These are phyloP conservation scores for Epistrophe grossulariae DNA, from an alignment of 2,888 invertebrate species.

Conservation along the genomic window DNA sequence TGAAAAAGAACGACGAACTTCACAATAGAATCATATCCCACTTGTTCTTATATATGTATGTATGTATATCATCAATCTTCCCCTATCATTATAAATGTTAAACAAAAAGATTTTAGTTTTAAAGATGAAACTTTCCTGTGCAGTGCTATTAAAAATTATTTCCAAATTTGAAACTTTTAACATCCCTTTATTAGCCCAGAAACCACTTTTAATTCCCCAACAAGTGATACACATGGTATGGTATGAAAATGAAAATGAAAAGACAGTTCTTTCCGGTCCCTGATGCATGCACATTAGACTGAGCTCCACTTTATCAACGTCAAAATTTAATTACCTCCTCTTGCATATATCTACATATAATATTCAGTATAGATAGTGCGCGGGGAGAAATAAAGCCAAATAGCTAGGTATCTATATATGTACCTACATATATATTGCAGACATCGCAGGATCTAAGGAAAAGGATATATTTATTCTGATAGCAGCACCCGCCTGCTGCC, in stretches of 20 bases:
- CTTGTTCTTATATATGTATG: too few relatives aligned
- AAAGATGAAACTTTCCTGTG: conserved; percentile 21
- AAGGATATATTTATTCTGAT: conserved; percentile 40
- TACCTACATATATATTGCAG: conserved; percentile 2
- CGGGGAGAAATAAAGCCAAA: conserved; percentile 44
- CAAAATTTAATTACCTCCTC: conserved; percentile 73
- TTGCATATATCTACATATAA: neutral
- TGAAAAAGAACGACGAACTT: neutral
- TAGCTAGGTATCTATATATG: neutral
- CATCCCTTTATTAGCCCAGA: conserved; percentile 60
- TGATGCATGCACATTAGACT: conserved; percentile 42
- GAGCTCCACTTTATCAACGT: conserved; percentile 71
- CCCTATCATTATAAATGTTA: conserved; percentile 20
- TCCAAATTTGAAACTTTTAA: conserved; percentile 66
- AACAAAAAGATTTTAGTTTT: conserved; percentile 48
- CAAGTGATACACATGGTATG: conserved; percentile 47
- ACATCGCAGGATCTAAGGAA: conserved; percentile 9
- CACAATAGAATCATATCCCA: neutral
- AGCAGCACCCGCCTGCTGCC: conserved; percentile 14
- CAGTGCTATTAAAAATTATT: conserved; percentile 59
- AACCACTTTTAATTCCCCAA: conserved; percentile 62
- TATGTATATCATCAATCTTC: conserved; percentile 55
- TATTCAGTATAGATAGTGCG: conserved; percentile 34
- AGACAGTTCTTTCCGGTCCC: conserved; percentile 25
- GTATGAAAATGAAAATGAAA: conserved; percentile 6